A percentile compares a stretch with the other conserved stretches of the same genome.
These are phyloP conservation scores for Drosophila repleta DNA, from an alignment of 1,140 invertebrate species.

Conservation along the genomic window DNA sequence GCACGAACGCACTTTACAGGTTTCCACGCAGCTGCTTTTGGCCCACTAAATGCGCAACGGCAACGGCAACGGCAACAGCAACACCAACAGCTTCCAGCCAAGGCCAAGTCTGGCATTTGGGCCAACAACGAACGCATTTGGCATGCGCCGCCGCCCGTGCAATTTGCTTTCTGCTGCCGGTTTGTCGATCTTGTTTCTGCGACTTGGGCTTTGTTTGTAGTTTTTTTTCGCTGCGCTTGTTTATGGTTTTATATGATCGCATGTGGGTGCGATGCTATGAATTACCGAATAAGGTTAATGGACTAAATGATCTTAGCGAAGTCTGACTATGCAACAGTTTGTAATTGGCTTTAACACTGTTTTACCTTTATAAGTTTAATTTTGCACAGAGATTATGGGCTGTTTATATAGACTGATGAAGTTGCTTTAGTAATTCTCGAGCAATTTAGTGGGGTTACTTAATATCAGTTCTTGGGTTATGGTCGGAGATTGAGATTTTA, in stretches of 20 bases:
- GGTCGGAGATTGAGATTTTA: too few species aligned
- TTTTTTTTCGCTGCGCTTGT: conserved; percentile 20
- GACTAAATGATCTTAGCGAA: conserved; percentile 37
- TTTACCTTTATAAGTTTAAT: conserved; percentile 3
- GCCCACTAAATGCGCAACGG: conserved; percentile 47
- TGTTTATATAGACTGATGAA: too few species aligned
- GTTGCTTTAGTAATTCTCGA: too few species aligned
- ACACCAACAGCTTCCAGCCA: conserved; percentile 8
- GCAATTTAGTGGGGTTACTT: too few species aligned
- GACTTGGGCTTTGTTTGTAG: conserved; percentile 3
- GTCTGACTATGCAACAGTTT: conserved; percentile 3
- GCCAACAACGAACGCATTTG: conserved; percentile 60
- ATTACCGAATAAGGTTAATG: conserved; percentile 68
- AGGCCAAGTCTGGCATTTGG: conserved; percentile 32
- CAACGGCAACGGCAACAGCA: background rate
- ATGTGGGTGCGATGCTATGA: conserved; percentile 51
- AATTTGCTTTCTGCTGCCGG: conserved; percentile 25
- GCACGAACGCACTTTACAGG: conserved; percentile 63
- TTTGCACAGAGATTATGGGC: background rate
- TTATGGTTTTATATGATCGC: conserved; percentile 20
- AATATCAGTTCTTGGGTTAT: too few species aligned
- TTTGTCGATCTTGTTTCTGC: conserved; percentile 44
- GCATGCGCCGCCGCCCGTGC: conserved; percentile 19
- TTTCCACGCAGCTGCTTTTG: conserved; percentile 56
- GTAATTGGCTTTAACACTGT: conserved; percentile 5